Base-by-base conservation (phyloP, 2,888 invertebrate genomes). In the Oscheius sp. region DNA sequence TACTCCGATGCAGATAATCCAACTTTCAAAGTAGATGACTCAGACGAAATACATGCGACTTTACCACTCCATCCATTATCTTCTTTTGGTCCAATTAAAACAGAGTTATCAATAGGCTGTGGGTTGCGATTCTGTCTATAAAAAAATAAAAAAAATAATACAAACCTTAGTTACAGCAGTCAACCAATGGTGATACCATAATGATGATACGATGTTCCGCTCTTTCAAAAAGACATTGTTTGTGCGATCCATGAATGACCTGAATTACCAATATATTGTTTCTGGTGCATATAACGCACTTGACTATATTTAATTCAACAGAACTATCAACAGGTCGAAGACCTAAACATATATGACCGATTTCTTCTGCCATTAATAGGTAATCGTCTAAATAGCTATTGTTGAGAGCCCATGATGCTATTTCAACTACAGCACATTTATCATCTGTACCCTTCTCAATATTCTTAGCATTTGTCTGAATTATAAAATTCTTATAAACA, bases 341-440 rank as follows among this genome's bases (percentile, higher is more conserved):
- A 30, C 82, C 82, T n/a, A 82, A 72, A 67, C 80, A 78, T 63
- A 82, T 76, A 63, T 82, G 78, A 9, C 79, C 81, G 24, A 82
- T 70, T 73, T 70, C 71, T 24, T 59, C 68, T 12, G 74, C 71
- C 75, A 73, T 73, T 2, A 64, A 65, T 30, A 75, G 73, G 57
- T 76, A 70, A 14, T 76, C 70, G 30, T 63, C 62, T n/a, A 73
- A 68, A 54, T 68, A 76, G 17, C 70, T 67, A 57, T 80, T 75
- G 22, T 67, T 72, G 9, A 74, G 68, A 2, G 75, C 78, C 81
- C 81, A 81, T 8, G 77, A 74, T 28, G 79, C 79, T 50, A 81
- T 75, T 45, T 81, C 81, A 14, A 79, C 73, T 0, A 73, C 64
- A 0, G 80, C 73, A 4, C 75, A 74, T 14, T 74, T 67, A 6